Conservation (phyloP, 2,797 vertebrate species). For the Danio albolineatus region DNA sequence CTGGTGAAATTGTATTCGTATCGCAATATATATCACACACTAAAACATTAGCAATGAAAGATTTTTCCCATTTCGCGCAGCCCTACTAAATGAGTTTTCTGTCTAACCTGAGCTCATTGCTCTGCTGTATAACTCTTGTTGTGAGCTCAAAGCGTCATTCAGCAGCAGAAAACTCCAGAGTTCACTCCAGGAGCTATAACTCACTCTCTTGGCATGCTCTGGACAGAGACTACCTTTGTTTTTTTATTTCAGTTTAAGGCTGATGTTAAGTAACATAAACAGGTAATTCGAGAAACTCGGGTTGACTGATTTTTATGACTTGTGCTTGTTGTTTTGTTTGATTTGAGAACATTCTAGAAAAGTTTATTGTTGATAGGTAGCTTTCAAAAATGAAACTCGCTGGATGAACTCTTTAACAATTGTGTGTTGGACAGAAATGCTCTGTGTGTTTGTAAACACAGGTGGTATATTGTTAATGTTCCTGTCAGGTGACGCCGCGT, state of each 20-base stretch:
- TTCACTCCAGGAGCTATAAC: slow-evolving; percentile 5
- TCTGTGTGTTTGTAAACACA: slow-evolving; percentile 12
- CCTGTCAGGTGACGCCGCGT: neutral
- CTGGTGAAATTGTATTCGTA: too few relatives aligned
- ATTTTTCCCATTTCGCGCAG: too few relatives aligned
- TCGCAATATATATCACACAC: too few relatives aligned
- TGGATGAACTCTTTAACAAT: neutral
- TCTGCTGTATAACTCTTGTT: neutral
- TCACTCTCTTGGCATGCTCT: neutral
- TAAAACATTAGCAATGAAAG: too few relatives aligned
- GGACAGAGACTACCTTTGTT: neutral
- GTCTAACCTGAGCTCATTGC: slow-evolving; percentile 21
- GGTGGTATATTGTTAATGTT: neutral
- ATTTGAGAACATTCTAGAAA: neutral
- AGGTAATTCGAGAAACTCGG: slow-evolving; percentile 41
- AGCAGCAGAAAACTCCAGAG: neutral
- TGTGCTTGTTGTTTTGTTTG: neutral
- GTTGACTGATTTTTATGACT: neutral
- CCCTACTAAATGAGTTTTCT: too few relatives aligned
- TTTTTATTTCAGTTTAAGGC: slow-evolving; percentile 18
- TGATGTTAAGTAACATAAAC: slow-evolving; percentile 22
- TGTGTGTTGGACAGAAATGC: neutral
- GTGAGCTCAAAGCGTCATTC: neutral
- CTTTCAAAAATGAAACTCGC: neutral
- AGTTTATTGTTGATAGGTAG: neutral